A percentile compares a stretch with the other conserved stretches of the same genome.
Evolutionary conservation across 2,888 invertebrate species (phyloP).

Genomic region (Hypomecis atomaria): DNA sequence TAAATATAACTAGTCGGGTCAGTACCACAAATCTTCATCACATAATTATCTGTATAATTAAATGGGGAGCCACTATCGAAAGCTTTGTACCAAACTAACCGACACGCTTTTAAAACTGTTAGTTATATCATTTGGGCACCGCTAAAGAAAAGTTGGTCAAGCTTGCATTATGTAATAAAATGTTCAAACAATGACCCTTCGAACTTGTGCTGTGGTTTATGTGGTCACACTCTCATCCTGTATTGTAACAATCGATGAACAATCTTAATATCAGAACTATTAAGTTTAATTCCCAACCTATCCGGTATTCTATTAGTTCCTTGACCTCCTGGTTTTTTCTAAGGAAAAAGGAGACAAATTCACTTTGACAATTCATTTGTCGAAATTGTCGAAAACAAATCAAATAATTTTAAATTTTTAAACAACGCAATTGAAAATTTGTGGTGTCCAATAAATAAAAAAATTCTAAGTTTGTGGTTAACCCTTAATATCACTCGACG

Average conservation of each 20-base stretch:
- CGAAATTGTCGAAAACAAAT: too few species aligned
- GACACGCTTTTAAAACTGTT: neutral
- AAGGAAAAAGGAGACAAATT: too few species aligned
- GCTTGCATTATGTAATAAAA: neutral
- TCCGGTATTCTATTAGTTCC: too few species aligned
- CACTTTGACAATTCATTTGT: too few species aligned
- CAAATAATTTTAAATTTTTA: neutral
- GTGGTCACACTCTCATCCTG: neutral
- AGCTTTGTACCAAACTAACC: neutral
- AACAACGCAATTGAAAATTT: too few species aligned
- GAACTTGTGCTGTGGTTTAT: neutral
- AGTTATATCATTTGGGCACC: neutral
- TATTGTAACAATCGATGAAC: neutral
- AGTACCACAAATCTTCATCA: slow-evolving; percentile 18
- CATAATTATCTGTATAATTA: neutral
- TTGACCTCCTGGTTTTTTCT: too few species aligned
- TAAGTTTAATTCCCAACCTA: neutral
- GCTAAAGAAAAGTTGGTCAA: neutral
- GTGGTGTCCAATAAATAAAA: neutral
- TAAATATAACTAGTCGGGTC: slow-evolving; percentile 28
- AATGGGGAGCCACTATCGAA: neutral
- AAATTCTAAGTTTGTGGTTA: slow-evolving; percentile 2
- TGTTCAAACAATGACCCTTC: neutral
- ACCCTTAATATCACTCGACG: slow-evolving; percentile 24
- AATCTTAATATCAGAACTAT: neutral